Percentiles rank a stretch among this genome's conserved stretches.
Evolutionary conservation across 1,140 invertebrate genomes (phyloP).

Genomic region (Drosophila equinoxialis): DNA sequence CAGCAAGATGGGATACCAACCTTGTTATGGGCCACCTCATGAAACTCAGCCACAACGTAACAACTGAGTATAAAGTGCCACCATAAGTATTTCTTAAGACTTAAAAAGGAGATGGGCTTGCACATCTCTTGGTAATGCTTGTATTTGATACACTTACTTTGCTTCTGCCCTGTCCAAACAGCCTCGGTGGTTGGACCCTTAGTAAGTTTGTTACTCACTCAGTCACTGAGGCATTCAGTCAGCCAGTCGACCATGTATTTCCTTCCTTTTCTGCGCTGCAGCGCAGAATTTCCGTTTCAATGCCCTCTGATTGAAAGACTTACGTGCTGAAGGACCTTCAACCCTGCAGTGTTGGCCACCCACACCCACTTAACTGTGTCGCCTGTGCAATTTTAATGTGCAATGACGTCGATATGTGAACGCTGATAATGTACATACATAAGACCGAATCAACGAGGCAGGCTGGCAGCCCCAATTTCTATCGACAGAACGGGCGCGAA

Average conservation of each 20-base stretch:
- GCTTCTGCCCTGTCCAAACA: slow-evolving; percentile 19
- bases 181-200: slow-evolving; percentile 2
- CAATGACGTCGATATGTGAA: slow-evolving; percentile 70
- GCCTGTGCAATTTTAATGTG: slow-evolving; percentile 75
- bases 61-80: slow-evolving; percentile 22
- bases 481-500: slow-evolving; percentile 41
- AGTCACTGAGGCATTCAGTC: slow-evolving; percentile 36
- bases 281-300: slow-evolving; percentile 78
- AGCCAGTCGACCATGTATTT: slow-evolving; percentile 66
- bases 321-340: slow-evolving; percentile 64
- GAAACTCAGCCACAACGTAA: slow-evolving; percentile 1
- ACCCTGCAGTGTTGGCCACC: neutral
- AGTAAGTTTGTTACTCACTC: slow-evolving; percentile 14
- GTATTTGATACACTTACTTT: slow-evolving; percentile 58
- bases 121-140: slow-evolving; percentile 24
- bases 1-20: neutral
- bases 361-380: slow-evolving; percentile 38
- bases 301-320: slow-evolving; percentile 78
- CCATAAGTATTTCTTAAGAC: slow-evolving; percentile 20
- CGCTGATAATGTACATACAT: slow-evolving; percentile 55
- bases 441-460: neutral
- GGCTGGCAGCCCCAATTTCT: slow-evolving; percentile 32
- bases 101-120: neutral
- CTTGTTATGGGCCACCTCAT: slow-evolving; percentile 10
- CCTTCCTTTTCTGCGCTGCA: slow-evolving; percentile 78